These are phyloP conservation scores for Lymantria dispar DNA, from an alignment of 2,888 invertebrate species.

Conservation along the genomic window DNA sequence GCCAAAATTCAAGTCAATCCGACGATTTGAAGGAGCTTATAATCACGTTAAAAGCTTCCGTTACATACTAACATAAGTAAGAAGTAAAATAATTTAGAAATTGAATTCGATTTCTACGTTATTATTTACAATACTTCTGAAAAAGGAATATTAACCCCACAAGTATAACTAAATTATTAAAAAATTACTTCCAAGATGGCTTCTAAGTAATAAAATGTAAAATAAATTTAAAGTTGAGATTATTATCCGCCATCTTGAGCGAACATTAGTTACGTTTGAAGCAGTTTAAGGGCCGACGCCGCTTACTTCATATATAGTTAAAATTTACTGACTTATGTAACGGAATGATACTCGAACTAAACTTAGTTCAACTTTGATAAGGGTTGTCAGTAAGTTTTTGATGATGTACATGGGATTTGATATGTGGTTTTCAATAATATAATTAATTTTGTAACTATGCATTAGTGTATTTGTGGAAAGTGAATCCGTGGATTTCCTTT, in stretches of 20 bases:
- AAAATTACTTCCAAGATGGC: neutral
- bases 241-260: slow-evolving; percentile 12
- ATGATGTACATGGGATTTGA: neutral
- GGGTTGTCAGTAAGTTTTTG: neutral
- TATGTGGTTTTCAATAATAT: neutral
- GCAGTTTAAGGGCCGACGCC: slow-evolving; percentile 5
- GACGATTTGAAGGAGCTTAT: too few relatives aligned
- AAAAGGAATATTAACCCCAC: too few relatives aligned
- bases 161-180: too few relatives aligned
- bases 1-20: too few relatives aligned
- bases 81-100: too few relatives aligned
- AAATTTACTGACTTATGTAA: slow-evolving; percentile 13
- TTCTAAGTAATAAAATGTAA: slow-evolving; percentile 2
- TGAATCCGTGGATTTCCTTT: too few relatives aligned
- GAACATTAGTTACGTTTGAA: slow-evolving; percentile 12
- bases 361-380: neutral
- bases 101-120: too few relatives aligned
- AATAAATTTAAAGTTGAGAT: slow-evolving; percentile 14
- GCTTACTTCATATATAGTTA: slow-evolving; percentile 11
- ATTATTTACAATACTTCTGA: too few relatives aligned
- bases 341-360: slow-evolving; percentile 1
- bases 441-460: neutral
- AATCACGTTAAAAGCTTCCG: too few relatives aligned
- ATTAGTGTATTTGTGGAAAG: too few relatives aligned
- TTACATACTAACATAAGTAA: too few relatives aligned